A percentile compares a stretch with the other conserved stretches of the same genome.
Conservation (phyloP, 2,888 invertebrate species). For the Villa cingulata region DNA sequence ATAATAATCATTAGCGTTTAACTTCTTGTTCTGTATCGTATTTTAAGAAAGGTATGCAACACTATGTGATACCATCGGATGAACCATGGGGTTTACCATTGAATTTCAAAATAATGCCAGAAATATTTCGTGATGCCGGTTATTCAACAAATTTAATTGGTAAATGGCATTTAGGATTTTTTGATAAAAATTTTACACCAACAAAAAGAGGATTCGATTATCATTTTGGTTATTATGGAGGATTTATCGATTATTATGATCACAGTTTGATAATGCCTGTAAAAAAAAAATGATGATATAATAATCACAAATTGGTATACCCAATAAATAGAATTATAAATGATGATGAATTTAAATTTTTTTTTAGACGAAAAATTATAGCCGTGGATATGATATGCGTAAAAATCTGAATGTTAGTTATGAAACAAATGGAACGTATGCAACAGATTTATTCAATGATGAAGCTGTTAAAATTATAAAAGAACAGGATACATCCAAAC, state of each 20-base stretch:
- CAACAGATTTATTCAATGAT: slow-evolving; percentile 55
- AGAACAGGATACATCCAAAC: slow-evolving; percentile 42
- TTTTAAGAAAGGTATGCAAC: slow-evolving; percentile 50
- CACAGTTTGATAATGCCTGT: slow-evolving; percentile 40
- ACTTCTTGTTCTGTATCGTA: too few relatives aligned
- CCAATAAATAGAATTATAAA: not conserved
- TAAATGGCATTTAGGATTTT: slow-evolving; percentile 85
- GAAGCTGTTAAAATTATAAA: slow-evolving; percentile 50
- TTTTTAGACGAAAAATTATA: slow-evolving; percentile 21
- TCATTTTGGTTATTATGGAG: slow-evolving; percentile 76
- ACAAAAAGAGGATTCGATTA: slow-evolving; percentile 61
- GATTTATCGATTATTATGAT: slow-evolving; percentile 67
- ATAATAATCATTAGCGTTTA: too few relatives aligned
- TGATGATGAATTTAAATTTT: slow-evolving; percentile 2
- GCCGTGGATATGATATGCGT: slow-evolving; percentile 39
- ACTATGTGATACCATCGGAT: slow-evolving; percentile 49
- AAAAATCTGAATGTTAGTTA: slow-evolving; percentile 41
- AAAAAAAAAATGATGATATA: slow-evolving; percentile 13
- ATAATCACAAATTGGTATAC: too few relatives aligned
- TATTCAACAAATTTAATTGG: slow-evolving; percentile 75
- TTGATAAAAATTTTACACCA: slow-evolving; percentile 45
- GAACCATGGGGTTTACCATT: slow-evolving; percentile 61
- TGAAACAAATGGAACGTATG: slow-evolving; percentile 42
- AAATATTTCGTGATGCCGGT: slow-evolving; percentile 52
- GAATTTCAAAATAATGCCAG: slow-evolving; percentile 52